phyloP scores from a whole-genome alignment of 2,113 vertebrate species.

The Corythoichthys intestinalis region DNA sequence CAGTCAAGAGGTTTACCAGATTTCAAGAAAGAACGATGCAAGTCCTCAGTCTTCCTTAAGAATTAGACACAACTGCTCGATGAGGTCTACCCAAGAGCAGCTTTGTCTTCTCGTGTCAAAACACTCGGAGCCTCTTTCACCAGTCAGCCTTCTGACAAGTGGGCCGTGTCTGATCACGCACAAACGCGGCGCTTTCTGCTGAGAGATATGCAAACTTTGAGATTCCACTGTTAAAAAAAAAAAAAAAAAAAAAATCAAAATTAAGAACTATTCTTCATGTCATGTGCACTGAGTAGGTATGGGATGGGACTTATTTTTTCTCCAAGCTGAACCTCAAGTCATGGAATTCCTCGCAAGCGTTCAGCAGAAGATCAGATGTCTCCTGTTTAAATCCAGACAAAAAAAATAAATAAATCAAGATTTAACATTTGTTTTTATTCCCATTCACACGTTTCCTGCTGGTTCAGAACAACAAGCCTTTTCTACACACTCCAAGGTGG shows the following conservation, averaged over 20 bases:
- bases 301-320: neutral
- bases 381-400: neutral
- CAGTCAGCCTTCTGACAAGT: conserved; percentile 55
- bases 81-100: conserved; percentile 39
- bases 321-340: neutral
- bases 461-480: conserved; percentile 25
- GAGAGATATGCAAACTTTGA: conserved; percentile 49
- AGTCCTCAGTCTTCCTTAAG: conserved; percentile 16
- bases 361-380: conserved; percentile 22
- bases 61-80: conserved; percentile 45
- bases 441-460: conserved; percentile 41
- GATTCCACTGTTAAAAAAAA: neutral
- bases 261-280: neutral
- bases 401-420: neutral
- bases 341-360: neutral
- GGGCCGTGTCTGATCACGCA: conserved; percentile 60
- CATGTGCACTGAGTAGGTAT: neutral
- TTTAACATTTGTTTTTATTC: conserved; percentile 48
- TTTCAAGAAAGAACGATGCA: neutral
- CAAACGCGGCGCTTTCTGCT: conserved; percentile 56
- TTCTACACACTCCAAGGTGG: conserved; percentile 14
- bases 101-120: conserved; percentile 28
- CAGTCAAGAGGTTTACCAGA: conserved; percentile 25
- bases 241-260: neutral
- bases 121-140: conserved; percentile 44